These are phyloP conservation scores for Peromyscus attwateri DNA, from an alignment of 2,797 vertebrate genomes.

Conservation along the genomic window DNA sequence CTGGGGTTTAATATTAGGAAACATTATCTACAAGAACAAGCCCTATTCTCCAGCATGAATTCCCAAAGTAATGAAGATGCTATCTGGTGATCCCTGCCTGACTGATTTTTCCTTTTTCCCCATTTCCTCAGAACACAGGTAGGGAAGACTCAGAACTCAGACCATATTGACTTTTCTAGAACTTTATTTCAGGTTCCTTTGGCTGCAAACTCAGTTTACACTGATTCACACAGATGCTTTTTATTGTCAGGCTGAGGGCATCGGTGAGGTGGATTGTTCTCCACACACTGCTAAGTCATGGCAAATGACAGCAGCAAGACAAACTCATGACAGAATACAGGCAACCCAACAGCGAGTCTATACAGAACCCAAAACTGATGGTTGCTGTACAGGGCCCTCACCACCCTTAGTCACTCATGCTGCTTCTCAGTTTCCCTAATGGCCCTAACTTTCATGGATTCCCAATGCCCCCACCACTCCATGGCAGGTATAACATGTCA, in stretches of 20 bases:
- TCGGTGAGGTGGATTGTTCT: background rate
- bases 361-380: background rate
- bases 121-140: slow-evolving; percentile 1
- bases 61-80: background rate
- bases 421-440: background rate
- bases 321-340: background rate
- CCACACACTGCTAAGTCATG: background rate
- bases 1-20: background rate
- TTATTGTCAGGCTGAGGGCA: background rate
- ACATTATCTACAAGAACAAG: background rate
- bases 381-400: background rate
- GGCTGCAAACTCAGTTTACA: background rate
- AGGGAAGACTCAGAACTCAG: background rate
- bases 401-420: background rate
- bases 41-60: background rate
- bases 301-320: background rate
- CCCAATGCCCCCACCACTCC: background rate
- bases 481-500: background rate
- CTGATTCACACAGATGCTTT: background rate
- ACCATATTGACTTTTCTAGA: background rate
- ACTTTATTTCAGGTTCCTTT: background rate
- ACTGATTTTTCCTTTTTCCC: background rate
- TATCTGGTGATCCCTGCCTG: background rate
- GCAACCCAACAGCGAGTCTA: background rate
- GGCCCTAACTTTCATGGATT: background rate